Evolutionary conservation across 2,113 vertebrate species (phyloP).

Genomic region (Perca fluviatilis): DNA sequence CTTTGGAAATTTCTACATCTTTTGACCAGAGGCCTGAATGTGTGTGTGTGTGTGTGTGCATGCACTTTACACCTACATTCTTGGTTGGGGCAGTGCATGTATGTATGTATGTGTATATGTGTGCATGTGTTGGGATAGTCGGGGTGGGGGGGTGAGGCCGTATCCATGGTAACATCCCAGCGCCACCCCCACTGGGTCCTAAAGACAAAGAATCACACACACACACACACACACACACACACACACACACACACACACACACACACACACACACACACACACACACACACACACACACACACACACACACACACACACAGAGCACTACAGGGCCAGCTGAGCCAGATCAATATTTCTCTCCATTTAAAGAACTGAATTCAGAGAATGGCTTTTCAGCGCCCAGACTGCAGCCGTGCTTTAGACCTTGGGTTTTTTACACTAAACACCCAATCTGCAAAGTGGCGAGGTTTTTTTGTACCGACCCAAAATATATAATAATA

Average conservation of each 20-base stretch:
- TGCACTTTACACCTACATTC: conserved; percentile 19
- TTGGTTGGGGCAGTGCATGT: conserved; percentile 10
- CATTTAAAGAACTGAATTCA: conserved; percentile 99
- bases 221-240: conserved; percentile 57
- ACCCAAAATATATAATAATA: conserved; percentile 72
- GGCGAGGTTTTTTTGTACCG: conserved; percentile 48
- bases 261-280: conserved; percentile 59
- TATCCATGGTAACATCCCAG: conserved; percentile 81
- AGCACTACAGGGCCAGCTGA: conserved; percentile 92
- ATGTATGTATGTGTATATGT: conserved; percentile 14
- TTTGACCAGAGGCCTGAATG: conserved; percentile 51
- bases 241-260: conserved; percentile 61
- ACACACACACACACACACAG: conserved; percentile 68
- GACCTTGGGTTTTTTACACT: conserved; percentile 77
- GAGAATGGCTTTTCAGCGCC: conserved; percentile 95
- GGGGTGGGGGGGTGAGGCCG: conserved; percentile 61
- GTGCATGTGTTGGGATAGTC: conserved; percentile 33
- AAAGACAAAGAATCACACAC: conserved; percentile 76
- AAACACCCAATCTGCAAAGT: conserved; percentile 79
- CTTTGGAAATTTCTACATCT: conserved; percentile 64
- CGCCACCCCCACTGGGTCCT: conserved; percentile 77
- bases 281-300: conserved; percentile 57
- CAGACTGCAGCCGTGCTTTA: conserved; percentile 88
- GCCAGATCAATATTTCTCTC: conserved; percentile 99
- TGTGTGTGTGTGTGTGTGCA: conserved; percentile 13